A percentile compares a stretch with the other conserved stretches of the same genome.
These are phyloP conservation scores for Xestoiulus laeticollis DNA, from an alignment of 2,888 invertebrate species.

Conservation along the genomic window DNA sequence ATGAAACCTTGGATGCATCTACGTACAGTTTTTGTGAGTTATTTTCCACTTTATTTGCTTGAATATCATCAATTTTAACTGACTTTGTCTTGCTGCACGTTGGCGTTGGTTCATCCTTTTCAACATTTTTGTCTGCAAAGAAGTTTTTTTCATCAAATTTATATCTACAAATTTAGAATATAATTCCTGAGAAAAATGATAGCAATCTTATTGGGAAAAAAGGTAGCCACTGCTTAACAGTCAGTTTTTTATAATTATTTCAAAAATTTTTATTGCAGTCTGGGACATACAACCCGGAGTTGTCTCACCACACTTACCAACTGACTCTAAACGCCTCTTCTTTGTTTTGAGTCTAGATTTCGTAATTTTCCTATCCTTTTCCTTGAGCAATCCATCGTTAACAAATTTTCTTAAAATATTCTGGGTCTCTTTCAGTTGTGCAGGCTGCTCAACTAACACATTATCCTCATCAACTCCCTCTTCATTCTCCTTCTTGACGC, in stretches of 20 bases:
- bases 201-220: too few species aligned
- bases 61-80: background rate
- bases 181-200: too few species aligned
- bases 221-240: background rate
- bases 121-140: background rate
- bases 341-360: background rate
- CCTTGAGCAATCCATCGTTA: background rate
- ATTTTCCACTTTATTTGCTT: background rate
- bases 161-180: too few species aligned
- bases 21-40: background rate
- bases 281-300: too few species aligned
- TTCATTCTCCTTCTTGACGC: background rate
- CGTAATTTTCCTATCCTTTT: constrained; percentile 5
- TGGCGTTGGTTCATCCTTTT: background rate
- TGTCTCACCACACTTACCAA: background rate
- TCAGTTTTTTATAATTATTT: background rate
- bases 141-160: too few species aligned
- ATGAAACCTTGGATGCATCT: background rate
- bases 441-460: background rate
- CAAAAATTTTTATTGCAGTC: too few species aligned
- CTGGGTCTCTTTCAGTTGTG: background rate
- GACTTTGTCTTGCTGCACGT: background rate
- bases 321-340: background rate
- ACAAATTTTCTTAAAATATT: background rate
- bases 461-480: background rate